phyloP scores from a whole-genome alignment of 2,888 invertebrate species.

The Ptychoptera albimana region DNA sequence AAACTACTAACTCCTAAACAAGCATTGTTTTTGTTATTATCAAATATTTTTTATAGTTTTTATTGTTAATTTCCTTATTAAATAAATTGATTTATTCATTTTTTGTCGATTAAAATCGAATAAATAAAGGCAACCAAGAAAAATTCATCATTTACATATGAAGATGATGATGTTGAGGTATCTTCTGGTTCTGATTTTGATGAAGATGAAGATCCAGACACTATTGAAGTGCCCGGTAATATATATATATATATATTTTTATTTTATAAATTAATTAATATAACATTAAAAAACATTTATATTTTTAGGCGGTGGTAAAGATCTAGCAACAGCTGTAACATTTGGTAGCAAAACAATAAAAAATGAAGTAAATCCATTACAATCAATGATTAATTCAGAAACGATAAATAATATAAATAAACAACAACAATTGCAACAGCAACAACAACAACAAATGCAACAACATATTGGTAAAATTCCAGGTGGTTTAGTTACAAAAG shows the following conservation, averaged over 20 bases:
- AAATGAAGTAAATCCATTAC: conserved; percentile 24
- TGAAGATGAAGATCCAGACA: conserved; percentile 82
- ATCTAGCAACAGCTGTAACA: conserved; percentile 63
- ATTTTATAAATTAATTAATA: neutral
- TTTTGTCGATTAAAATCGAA: neutral
- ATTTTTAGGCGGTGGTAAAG: conserved; percentile 64
- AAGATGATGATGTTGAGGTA: conserved; percentile 34
- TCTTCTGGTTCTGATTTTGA: conserved; percentile 57
- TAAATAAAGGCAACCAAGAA: conserved; percentile 15
- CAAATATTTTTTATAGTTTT: neutral
- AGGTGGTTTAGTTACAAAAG: conserved; percentile 33
- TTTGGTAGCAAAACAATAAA: conserved; percentile 33
- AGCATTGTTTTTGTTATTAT: too few species aligned
- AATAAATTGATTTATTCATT: neutral
- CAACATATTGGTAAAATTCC: conserved; percentile 20
- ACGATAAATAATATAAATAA: conserved; percentile 1
- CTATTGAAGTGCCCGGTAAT: conserved; percentile 77
- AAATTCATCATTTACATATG: conserved; percentile 16
- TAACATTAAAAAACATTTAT: conserved; percentile 6
- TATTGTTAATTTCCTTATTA: neutral
- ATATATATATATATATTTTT: conserved; percentile 5
- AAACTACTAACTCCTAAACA: too few species aligned
- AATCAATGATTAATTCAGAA: conserved; percentile 8
- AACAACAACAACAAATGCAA: neutral
- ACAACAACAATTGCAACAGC: neutral